These are phyloP conservation scores for Antidorcas marsupialis DNA, from an alignment of 2,113 vertebrate species.

Conservation along the genomic window DNA sequence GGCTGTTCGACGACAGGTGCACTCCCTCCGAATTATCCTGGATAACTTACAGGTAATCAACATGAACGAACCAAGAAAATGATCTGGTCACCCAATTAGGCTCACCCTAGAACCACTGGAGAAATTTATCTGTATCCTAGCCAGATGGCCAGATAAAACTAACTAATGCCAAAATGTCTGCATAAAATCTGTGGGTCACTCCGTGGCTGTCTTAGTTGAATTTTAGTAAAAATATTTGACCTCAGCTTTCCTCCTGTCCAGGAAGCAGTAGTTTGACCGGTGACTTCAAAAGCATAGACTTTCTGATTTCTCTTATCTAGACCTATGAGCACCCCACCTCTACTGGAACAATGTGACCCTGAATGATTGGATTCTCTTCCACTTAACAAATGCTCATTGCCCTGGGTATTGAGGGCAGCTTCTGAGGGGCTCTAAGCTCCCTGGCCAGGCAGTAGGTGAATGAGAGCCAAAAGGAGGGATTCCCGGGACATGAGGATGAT, in stretches of 20 bases:
- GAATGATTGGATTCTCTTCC: background rate
- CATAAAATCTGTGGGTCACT: background rate
- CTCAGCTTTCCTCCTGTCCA: background rate
- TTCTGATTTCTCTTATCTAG: background rate
- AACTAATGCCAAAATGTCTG: background rate
- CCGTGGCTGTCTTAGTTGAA: background rate
- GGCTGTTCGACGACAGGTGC: conserved; percentile 91
- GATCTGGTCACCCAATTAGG: background rate
- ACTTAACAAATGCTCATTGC: background rate
- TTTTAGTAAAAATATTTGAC: background rate
- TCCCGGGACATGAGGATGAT: background rate
- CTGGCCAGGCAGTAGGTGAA: background rate
- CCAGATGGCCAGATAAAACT: background rate
- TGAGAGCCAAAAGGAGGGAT: background rate
- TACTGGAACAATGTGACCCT: background rate
- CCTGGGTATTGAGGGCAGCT: background rate
- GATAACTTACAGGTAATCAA: conserved; percentile 92
- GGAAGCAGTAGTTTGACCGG: background rate
- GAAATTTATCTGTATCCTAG: background rate
- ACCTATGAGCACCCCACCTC: background rate
- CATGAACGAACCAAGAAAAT: background rate
- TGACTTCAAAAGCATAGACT: background rate
- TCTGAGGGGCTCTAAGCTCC: background rate
- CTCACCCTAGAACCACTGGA: background rate
- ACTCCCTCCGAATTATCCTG: conserved; percentile 92